A percentile compares a stretch with the other conserved stretches of the same genome.
Conservation (phyloP, 2,888 invertebrate species). For the Ptychoptera albimana region DNA sequence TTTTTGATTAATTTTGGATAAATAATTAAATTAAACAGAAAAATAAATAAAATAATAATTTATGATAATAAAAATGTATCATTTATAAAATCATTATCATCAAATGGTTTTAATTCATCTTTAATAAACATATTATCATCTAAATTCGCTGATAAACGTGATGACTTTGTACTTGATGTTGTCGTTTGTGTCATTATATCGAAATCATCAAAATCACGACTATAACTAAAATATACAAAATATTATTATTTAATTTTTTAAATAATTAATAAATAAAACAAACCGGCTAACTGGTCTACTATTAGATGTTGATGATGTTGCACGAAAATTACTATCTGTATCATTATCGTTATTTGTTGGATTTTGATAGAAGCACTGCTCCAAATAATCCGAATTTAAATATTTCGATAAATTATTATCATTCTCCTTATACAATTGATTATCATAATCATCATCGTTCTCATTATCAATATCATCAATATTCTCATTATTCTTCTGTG, state of each 20-base stretch:
- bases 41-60: not conserved
- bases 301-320: constrained; percentile 25
- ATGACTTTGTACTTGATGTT: constrained; percentile 27
- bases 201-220: constrained; percentile 37
- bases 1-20: no score
- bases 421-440: constrained; percentile 29
- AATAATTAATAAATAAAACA: constrained; percentile 7
- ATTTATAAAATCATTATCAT: constrained; percentile 3
- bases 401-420: constrained; percentile 48
- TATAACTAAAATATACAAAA: constrained; percentile 26
- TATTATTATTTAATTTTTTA: not conserved
- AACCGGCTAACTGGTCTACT: constrained; percentile 37
- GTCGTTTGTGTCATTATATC: constrained; percentile 29
- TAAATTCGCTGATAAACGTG: constrained; percentile 16
- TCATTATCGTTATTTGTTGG: constrained; percentile 15
- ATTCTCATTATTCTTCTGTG: constrained; percentile 37
- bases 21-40: no score
- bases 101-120: constrained; percentile 2
- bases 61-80: constrained; percentile 4
- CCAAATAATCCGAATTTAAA: constrained; percentile 55
- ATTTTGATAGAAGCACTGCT: constrained; percentile 32
- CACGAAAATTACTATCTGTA: constrained; percentile 21
- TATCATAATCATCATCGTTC: constrained; percentile 19
- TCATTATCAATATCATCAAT: constrained; percentile 32
- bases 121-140: constrained; percentile 5